phyloP scores from a whole-genome alignment of 2,113 vertebrate species.

The Probosciger aterrimus region DNA sequence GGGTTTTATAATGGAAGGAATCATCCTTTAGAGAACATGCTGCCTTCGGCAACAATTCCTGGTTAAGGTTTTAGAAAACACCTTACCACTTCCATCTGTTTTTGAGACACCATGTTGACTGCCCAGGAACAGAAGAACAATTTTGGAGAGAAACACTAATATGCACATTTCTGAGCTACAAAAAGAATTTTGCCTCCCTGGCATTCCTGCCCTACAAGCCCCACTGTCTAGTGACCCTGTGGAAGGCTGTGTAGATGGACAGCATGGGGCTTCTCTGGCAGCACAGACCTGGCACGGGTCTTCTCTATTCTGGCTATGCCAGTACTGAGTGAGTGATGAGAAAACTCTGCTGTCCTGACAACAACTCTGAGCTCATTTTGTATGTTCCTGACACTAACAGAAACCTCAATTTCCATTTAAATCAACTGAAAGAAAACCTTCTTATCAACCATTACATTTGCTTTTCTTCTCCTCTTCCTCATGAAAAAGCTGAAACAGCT shows the following conservation, averaged over 20 bases:
- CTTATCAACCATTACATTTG: not conserved
- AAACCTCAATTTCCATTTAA: not conserved
- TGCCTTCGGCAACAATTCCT: not conserved
- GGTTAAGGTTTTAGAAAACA: not conserved
- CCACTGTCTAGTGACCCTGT: accelerated
- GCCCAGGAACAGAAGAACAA: not conserved
- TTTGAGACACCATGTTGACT: not conserved
- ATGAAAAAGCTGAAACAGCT: not conserved
- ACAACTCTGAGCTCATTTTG: not conserved
- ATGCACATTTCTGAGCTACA: not conserved
- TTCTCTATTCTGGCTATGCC: not conserved
- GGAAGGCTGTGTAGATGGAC: not conserved
- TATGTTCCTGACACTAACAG: not conserved
- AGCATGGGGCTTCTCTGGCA: not conserved
- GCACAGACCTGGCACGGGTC: not conserved
- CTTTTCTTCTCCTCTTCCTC: not conserved
- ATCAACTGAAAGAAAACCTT: not conserved
- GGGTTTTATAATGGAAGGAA: not conserved
- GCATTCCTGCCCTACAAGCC: not conserved
- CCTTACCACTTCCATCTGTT: not conserved
- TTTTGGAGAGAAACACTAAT: not conserved
- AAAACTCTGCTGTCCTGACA: not conserved
- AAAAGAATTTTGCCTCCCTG: not conserved
- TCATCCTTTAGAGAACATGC: not conserved
- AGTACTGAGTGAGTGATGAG: accelerated